Evolutionary conservation across 2,113 vertebrate species (phyloP), one percentile per base, ranked within the genome.

Genomic region (Urocynchramus pylzowi): DNA sequence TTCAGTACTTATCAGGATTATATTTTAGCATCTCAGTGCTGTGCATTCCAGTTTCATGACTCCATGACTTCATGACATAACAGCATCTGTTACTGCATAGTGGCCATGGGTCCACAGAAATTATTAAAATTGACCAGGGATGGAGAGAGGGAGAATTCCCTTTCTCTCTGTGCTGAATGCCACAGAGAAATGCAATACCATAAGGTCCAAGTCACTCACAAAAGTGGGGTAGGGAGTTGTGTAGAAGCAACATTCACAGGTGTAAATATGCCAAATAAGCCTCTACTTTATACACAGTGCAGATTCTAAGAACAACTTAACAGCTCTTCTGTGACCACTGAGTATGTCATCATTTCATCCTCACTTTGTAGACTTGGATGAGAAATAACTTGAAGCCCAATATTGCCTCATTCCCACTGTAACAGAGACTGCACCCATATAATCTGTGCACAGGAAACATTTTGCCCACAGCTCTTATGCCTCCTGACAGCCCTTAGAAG

Each of bases 191-290:
- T 22, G 70, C 63, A 82, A 47, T 10, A 82, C 65, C 20, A 27
- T 7, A 5, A 70, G 70, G 35, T 39, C 27, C 24, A 81, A 42
- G 30, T 52, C 24, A 27, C 11, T 67, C 31, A 28, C 60, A 44
- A 53, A 53, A 20, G 9, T 17, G 28, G 5, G 9, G 15, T 31
- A 21, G 1, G 1, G 1, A 4, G 10, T 42, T 37, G 2, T 52
- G 21, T 33, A 64, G 23, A 60, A 74, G 22, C 49, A 74, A 53
- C 24, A 65, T 37, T 53, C 22, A 8, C 4, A 82, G 39, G 15
- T 26, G 31, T 57, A 28, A 53, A 61, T 64, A 20, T 4, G 1
- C 18, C 22, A 60, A 37, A 37, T 8, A n/a, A 74, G 61, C 7
- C 10, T 81, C 27, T 67, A 1, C 28, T 56, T 57, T 14, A 53